Evolutionary conservation across 2,797 vertebrate genomes (phyloP).

Genomic region (Florisuga fusca): DNA sequence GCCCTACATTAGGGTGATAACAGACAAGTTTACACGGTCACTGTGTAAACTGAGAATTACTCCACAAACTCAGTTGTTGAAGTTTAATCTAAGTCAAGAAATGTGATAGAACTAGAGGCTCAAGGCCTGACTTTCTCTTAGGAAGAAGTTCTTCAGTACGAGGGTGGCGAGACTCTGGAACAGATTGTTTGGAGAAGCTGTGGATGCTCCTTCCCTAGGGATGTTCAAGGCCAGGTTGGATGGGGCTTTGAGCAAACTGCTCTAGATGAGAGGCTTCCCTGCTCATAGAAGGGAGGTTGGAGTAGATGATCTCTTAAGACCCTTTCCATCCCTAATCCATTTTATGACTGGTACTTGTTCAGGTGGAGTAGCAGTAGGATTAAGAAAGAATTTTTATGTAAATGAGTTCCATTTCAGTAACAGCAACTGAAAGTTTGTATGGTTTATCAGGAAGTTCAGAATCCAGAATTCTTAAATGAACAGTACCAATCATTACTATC

Average conservation of each 20-base stretch:
- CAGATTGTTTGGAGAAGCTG: too few relatives aligned
- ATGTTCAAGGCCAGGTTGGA: too few relatives aligned
- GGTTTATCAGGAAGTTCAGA: background rate
- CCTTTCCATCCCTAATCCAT: too few relatives aligned
- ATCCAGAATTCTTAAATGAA: background rate
- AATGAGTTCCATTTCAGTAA: background rate
- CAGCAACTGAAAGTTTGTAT: background rate
- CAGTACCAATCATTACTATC: background rate
- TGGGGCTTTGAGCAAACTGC: too few relatives aligned
- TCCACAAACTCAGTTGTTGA: background rate
- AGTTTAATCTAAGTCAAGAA: background rate
- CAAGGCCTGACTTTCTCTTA: background rate
- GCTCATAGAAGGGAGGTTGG: too few relatives aligned
- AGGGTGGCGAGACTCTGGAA: too few relatives aligned
- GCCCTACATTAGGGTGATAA: background rate
- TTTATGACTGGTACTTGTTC: background rate
- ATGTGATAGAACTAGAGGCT: background rate
- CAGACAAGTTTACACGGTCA: background rate
- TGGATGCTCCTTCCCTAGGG: too few relatives aligned
- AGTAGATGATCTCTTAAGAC: too few relatives aligned
- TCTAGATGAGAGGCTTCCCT: too few relatives aligned
- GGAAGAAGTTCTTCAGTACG: too few relatives aligned
- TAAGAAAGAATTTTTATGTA: background rate
- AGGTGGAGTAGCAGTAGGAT: background rate
- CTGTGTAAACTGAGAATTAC: background rate